These are phyloP conservation scores for Scolanthus callimorphus DNA, from an alignment of 92 coral and sea anemone species.

Conservation along the genomic window DNA sequence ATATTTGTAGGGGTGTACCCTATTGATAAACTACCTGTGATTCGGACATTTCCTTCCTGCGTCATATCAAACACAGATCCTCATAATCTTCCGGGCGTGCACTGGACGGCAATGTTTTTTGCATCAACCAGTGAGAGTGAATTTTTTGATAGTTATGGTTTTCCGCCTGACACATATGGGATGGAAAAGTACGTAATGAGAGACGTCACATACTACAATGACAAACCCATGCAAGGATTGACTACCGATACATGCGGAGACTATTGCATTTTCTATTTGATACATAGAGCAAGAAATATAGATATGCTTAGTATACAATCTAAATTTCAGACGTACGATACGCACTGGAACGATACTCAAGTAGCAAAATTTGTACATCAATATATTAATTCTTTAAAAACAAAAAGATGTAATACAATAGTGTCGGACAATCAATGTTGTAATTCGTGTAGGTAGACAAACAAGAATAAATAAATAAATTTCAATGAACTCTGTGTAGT, in stretches of 20 bases:
- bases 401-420: not conserved
- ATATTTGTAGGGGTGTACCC: constrained; percentile 13
- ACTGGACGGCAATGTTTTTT: constrained; percentile 33
- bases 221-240: constrained; percentile 12
- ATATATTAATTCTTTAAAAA: not conserved
- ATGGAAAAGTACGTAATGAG: not conserved
- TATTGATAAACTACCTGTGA: constrained; percentile 5
- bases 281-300: constrained; percentile 11
- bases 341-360: constrained; percentile 22
- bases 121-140: not conserved
- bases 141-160: constrained; percentile 40
- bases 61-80: constrained; percentile 34
- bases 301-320: constrained; percentile 5
- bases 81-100: constrained; percentile 17
- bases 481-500: too few species aligned
- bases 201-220: not conserved
- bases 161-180: constrained; percentile 12
- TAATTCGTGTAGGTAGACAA: not conserved
- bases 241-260: constrained; percentile 28
- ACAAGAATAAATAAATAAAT: not conserved
- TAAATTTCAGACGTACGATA: not conserved
- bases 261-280: constrained; percentile 17
- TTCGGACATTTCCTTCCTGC: constrained; percentile 1
- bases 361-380: constrained; percentile 13
- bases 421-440: not conserved